These are phyloP conservation scores for Ciconia maguari DNA, from an alignment of 2,113 vertebrate genomes.

Conservation along the genomic window DNA sequence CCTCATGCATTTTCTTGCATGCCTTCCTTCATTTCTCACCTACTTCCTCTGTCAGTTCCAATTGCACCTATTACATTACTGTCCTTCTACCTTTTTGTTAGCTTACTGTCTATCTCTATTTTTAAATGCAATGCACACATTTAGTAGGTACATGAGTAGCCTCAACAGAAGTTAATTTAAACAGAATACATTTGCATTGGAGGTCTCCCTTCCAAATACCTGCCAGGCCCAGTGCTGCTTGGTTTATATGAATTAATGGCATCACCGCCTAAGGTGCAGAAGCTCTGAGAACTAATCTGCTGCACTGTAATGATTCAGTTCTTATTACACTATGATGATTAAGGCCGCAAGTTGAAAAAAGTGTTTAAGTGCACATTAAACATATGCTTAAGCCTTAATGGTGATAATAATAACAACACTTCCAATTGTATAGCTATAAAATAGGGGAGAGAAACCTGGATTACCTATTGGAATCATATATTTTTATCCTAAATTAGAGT, in stretches of 20 bases:
- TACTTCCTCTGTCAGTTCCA: neutral
- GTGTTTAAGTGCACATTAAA: slow-evolving; percentile 35
- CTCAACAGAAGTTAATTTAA: neutral
- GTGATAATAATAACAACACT: neutral
- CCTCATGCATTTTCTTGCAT: neutral
- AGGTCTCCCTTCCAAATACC: neutral
- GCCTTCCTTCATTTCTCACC: neutral
- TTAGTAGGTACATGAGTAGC: neutral
- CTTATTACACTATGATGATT: neutral
- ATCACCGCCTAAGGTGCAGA: neutral
- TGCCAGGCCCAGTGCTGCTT: neutral
- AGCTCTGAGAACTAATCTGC: slow-evolving; percentile 23
- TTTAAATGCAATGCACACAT: neutral
- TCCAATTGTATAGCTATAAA: neutral
- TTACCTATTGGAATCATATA: neutral
- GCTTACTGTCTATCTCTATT: neutral
- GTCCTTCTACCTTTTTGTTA: neutral
- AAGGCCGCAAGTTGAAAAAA: slow-evolving; percentile 1
- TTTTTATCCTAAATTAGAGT: slow-evolving; percentile 26
- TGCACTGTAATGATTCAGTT: slow-evolving; percentile 4
- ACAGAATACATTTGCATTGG: neutral
- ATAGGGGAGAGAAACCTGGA: neutral
- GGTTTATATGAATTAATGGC: neutral
- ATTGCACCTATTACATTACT: neutral
- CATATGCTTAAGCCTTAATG: slow-evolving; percentile 16